A percentile compares a stretch with the other conserved stretches of the same genome.
phyloP scores from a whole-genome alignment of 2,888 invertebrate species.

The Neria commutata region DNA sequence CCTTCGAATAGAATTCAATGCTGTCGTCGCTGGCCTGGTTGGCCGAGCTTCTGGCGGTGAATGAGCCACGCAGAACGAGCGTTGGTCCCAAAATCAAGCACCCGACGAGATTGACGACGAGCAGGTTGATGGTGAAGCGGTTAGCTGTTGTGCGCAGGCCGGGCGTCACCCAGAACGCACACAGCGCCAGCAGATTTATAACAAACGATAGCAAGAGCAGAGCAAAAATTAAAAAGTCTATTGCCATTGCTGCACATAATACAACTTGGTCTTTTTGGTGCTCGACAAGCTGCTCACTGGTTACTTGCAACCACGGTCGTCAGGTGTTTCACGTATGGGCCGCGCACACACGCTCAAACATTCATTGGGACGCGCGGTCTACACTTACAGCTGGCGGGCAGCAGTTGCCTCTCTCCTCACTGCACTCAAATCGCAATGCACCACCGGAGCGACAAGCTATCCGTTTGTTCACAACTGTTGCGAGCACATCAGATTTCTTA shows the following conservation, averaged over 20 bases:
- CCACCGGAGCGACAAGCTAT: too few species aligned
- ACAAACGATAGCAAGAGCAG: conserved; percentile 60
- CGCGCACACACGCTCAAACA: background rate
- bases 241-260: conserved; percentile 51
- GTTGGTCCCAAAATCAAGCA: conserved; percentile 60
- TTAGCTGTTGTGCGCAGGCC: conserved; percentile 62
- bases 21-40: conserved; percentile 42
- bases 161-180: conserved; percentile 63
- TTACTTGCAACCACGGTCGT: background rate
- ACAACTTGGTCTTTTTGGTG: too few species aligned
- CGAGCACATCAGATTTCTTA: too few species aligned
- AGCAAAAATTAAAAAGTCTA: conserved; percentile 61
- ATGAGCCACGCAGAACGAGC: conserved; percentile 47
- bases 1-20: conserved; percentile 53
- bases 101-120: conserved; percentile 60
- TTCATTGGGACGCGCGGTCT: too few species aligned
- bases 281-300: too few species aligned
- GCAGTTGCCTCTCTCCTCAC: too few species aligned
- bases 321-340: background rate
- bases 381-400: too few species aligned
- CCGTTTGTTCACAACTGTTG: too few species aligned
- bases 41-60: conserved; percentile 17
- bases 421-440: too few species aligned
- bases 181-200: conserved; percentile 61
- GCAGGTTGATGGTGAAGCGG: conserved; percentile 61